Base-by-base conservation (phyloP, 2,113 vertebrate species). In the rabbit (Oryctolagus cuniculus) region DNA sequence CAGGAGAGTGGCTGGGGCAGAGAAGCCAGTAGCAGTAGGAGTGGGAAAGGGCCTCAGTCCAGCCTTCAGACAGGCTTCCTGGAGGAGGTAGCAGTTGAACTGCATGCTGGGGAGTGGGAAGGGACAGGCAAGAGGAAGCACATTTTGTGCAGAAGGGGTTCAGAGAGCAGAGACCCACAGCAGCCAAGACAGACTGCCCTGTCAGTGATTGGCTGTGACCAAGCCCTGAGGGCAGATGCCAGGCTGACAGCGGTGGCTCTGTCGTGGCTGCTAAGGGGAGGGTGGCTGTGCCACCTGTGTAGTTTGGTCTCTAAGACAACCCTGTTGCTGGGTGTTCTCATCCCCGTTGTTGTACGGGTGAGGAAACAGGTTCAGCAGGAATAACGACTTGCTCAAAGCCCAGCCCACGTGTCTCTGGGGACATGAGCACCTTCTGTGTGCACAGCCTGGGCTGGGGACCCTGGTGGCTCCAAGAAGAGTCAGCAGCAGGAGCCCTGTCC, bases 1-100 rank as follows among this genome's bases (percentile, higher is more conserved):
- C 10, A 1, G 21, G 87, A 53, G 27, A 78, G 51, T 66, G 38
- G 51, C 83, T 77, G 63, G 38, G 29, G 16, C 22, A 38, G 69
- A 81, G 49, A 63, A 36, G 24, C 77, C 3, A 8, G 36, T 29
- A 55, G 24, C 10, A 31, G 64, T 13, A 77, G n/a, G 63, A 58
- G 10, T 69, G 21, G 61, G 73, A 70, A 58, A 36, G 80, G 81
- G 36, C 3, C 27, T 44, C 12, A 7, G 12, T 6, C 63, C 3
- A 2, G 25, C 61, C 64, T 64, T 29, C 10, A 31, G n/a, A 75
- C 61, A 84, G 77, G 55, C 73, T 92, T 80, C 72, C 44, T 85
- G 73, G 93, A 95, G 89, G 69, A 96, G 78, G 72, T 31, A 61
- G 55, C 72, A 91, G 1, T 24, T 79, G 49, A 83, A 36, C 8